Evolutionary conservation across 2,797 vertebrate genomes (phyloP).

Genomic region (Salmo trutta): DNA sequence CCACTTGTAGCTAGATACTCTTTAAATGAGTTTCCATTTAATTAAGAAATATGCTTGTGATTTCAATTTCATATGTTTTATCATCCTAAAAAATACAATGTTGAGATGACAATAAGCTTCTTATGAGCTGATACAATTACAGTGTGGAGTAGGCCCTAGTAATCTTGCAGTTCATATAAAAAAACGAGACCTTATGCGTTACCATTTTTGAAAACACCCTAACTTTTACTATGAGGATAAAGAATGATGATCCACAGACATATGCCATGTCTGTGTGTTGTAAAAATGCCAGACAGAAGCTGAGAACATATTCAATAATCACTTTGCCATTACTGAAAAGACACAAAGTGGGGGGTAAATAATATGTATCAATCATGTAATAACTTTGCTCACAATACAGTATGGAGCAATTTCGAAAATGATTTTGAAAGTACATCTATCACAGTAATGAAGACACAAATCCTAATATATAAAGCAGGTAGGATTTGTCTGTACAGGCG

Average conservation of each 20-base stretch:
- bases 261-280: constrained; percentile 63
- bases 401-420: background rate
- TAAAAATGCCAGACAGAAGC: constrained; percentile 62
- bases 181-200: constrained; percentile 72
- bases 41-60: constrained; percentile 72
- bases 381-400: background rate
- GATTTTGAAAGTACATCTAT: background rate
- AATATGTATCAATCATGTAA: background rate
- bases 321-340: constrained; percentile 34
- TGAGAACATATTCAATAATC: constrained; percentile 49
- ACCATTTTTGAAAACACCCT: constrained; percentile 64
- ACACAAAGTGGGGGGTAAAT: background rate
- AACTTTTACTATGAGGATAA: constrained; percentile 59
- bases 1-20: constrained; percentile 41
- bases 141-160: constrained; percentile 50
- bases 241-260: constrained; percentile 65
- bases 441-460: background rate
- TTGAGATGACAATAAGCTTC: constrained; percentile 81
- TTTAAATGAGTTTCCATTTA: constrained; percentile 68
- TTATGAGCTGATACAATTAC: constrained; percentile 78
- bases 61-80: constrained; percentile 66
- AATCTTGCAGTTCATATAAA: constrained; percentile 47
- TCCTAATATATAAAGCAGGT: background rate
- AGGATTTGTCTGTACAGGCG: background rate
- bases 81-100: constrained; percentile 68